Evolutionary conservation across 35 echinoderm and acorn worm genomes (phyloP).

Genomic region (Anneissia japonica): DNA sequence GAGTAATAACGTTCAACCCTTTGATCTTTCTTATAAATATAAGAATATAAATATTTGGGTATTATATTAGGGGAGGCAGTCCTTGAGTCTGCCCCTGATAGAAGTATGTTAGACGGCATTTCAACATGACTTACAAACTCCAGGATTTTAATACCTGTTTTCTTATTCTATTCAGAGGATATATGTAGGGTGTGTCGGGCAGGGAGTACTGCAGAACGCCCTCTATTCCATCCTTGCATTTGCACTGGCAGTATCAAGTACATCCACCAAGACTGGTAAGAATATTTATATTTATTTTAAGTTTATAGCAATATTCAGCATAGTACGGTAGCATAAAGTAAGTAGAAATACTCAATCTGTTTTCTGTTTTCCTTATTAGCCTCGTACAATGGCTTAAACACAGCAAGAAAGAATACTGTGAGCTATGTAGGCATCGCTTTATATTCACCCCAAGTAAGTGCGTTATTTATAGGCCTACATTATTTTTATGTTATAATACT

Average conservation of each 20-base stretch:
- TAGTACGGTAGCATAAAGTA: too few species aligned
- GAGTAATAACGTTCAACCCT: too few species aligned
- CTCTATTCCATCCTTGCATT: constrained; percentile 95
- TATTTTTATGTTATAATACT: too few species aligned
- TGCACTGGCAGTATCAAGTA: constrained; percentile 94
- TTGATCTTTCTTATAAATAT: too few species aligned
- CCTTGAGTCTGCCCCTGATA: too few species aligned
- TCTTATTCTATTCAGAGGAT: constrained; percentile 30
- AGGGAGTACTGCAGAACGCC: constrained; percentile 63
- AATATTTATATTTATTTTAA: too few species aligned
- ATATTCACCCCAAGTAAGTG: constrained; percentile 98
- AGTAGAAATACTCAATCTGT: constrained; percentile 7
- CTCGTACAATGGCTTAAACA: constrained; percentile 98
- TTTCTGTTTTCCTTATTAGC: constrained; percentile 38
- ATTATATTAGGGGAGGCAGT: too few species aligned
- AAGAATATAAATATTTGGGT: too few species aligned
- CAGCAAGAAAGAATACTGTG: constrained; percentile 99
- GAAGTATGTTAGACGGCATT: too few species aligned
- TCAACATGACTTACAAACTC: too few species aligned
- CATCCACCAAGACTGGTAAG: constrained; percentile 98
- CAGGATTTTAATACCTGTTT: neutral
- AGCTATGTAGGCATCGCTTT: constrained; percentile 95
- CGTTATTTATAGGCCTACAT: neutral
- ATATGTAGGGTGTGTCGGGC: constrained; percentile 91
- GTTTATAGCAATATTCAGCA: too few species aligned